Evolutionary conservation across 2,888 invertebrate genomes (phyloP), one percentile per base, ranked within the genome.

Genomic region (Coelopa pilipes): DNA sequence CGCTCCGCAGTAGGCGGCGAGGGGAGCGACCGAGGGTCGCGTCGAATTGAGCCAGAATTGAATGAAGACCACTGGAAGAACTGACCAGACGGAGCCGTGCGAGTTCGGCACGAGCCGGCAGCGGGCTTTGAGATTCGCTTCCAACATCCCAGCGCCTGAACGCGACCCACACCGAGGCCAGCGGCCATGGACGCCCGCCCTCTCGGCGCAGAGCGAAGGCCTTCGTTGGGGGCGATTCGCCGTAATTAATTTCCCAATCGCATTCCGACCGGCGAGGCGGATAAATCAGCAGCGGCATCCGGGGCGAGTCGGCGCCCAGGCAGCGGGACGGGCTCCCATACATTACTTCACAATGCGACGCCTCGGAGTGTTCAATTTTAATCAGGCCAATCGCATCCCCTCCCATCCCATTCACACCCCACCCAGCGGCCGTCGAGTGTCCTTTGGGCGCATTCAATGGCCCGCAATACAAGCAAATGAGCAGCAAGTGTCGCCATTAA

Each of bases 181-280:
- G n/a, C n/a, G n/a, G n/a, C n/a, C n/a, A n/a, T n/a, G n/a, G n/a
- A n/a, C n/a, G n/a, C 34, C 7, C 34, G 4, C 34, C 34, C 7
- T 34, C 34, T 34, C 34, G 2, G 34, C 34, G 34, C n/a, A n/a
- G n/a, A n/a, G n/a, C n/a, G 7, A 34, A 34, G 34, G 2, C 34
- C 34, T 34, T 34, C 34, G 34, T 34, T 2, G 34, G 34, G 34
- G 55, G 34, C 53, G 11, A 21, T 21, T 10, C 57, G 57, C 19
- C 24, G 80, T 81, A 83, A 83, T 82, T 82, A 83, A 81, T 81
- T 80, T 83, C 77, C 77, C 83, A 81, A 79, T 78, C 77, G 74
- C 78, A 76, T 70, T 72, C 78, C 78, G 76, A 76, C 77, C 74
- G 75, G 79, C 76, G 76, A 75, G 78, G 80, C 82, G 81, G 81